Conservation (phyloP, 2,113 vertebrate species). For the Monopterus albus region DNA sequence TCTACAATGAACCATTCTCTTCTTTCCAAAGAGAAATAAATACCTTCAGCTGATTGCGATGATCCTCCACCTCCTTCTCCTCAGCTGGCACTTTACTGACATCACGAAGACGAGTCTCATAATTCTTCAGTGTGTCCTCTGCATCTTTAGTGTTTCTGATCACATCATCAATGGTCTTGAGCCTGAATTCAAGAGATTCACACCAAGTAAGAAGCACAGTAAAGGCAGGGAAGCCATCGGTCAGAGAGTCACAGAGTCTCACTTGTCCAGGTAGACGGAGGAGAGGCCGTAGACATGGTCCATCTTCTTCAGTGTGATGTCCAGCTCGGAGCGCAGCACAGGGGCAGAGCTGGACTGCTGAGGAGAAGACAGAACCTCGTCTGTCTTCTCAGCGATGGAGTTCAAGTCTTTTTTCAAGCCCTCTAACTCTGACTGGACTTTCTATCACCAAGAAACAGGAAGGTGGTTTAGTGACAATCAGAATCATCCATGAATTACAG, state of each 20-base stretch:
- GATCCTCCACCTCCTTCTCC: conserved; percentile 86
- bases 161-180: conserved; percentile 93
- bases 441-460: conserved; percentile 72
- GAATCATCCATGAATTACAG: background rate
- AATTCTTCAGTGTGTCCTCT: conserved; percentile 86
- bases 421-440: conserved; percentile 92
- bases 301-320: conserved; percentile 91
- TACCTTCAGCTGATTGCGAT: conserved; percentile 90
- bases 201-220: background rate
- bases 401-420: conserved; percentile 87
- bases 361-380: conserved; percentile 85
- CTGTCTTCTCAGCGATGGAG: conserved; percentile 83
- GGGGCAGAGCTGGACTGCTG: conserved; percentile 84
- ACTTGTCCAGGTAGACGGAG: conserved; percentile 95
- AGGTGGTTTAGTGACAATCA: background rate
- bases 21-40: background rate
- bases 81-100: conserved; percentile 88
- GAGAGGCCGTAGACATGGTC: conserved; percentile 91
- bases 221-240: background rate
- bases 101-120: conserved; percentile 88
- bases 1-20: background rate
- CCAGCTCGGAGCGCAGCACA: conserved; percentile 89
- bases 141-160: conserved; percentile 91
- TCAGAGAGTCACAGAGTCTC: conserved; percentile 50
- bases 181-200: conserved; percentile 70